phyloP scores from a whole-genome alignment of 2,113 vertebrate species.

The Upupa epops region DNA sequence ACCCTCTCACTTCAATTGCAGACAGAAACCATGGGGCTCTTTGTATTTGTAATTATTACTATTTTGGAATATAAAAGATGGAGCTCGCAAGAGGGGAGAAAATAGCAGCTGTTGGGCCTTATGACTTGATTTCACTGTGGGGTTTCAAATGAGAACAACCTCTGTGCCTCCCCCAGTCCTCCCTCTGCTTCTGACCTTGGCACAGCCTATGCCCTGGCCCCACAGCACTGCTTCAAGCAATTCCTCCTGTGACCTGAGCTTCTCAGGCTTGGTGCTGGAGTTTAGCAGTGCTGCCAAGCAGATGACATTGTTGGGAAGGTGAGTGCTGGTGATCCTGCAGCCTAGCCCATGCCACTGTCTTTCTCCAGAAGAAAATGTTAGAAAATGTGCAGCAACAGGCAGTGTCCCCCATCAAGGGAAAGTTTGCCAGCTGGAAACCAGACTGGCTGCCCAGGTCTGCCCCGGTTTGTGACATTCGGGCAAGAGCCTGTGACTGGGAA shows the following conservation, averaged over 20 bases:
- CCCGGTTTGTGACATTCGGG: not conserved
- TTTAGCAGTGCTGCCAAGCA: not conserved
- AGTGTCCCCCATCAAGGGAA: not conserved
- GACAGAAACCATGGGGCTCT: conserved; percentile 25
- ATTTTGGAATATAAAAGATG: conserved; percentile 48
- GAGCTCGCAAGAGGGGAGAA: not conserved
- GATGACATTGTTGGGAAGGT: not conserved
- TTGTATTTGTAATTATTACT: conserved; percentile 52
- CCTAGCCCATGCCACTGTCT: not conserved
- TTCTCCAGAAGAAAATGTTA: not conserved
- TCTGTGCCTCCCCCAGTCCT: conserved; percentile 3
- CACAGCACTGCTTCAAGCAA: not conserved
- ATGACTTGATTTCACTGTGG: conserved; percentile 42
- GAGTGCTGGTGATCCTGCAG: not conserved
- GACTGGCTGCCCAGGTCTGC: not conserved
- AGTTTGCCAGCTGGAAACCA: not conserved
- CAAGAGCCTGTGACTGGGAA: not conserved
- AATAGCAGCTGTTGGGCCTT: conserved; percentile 58
- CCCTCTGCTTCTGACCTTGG: not conserved
- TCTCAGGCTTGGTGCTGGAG: fast-evolving
- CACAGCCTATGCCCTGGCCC: not conserved
- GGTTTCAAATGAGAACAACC: conserved; percentile 28
- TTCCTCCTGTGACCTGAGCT: not conserved
- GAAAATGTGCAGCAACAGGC: not conserved
- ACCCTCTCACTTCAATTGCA: conserved; percentile 31